Base-by-base conservation (phyloP, 2,113 vertebrate genomes). In the Sphyrna mokarran region DNA sequence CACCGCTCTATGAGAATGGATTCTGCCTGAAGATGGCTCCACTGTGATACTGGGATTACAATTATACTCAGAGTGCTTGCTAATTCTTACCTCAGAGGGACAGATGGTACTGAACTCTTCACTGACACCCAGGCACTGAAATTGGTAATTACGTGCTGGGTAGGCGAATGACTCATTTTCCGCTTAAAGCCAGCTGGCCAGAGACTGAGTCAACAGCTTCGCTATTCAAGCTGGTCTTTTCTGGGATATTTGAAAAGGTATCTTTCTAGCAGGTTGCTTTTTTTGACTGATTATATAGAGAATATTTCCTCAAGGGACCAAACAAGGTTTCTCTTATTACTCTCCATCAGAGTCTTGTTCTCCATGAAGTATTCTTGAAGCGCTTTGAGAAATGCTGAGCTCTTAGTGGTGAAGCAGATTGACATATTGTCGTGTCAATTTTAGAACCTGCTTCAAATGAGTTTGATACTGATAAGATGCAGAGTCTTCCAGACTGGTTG, bases 141-240 rank as follows among this genome's bases (percentile, higher is more conserved):
- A 26, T 94, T 94, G 61, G 91, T 66, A 94, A 18, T 94, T 69
- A 14, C 40, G 37, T 9, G 66, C 66, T 70, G 66, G 61, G 61
- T 43, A 70, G 40, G n/a, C 26, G 63, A n/a, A 69, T 94, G 91
- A 94, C n/a, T 94, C 91, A 94, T 20, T 69, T 22, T 94, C 66
- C 33, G 61, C 61, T 94, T 69, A 69, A 94, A 69, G 91, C 63
- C 91, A 94, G 91, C 91, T 94, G 63, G 63, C 91, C 91, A 43
- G 91, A 68, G 20, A 70, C 66, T 70, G 87, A 90, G n/a, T 69
- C 63, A 70, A 94, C 91, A 69, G 66, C 69, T 94, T 43, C 20
- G n/a, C 70, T 40, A 94, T 69, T 68, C 66, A 69, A 69, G 63
- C 91, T 69, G 63, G 61, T n/a, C 90, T 94, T 94, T 94, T 68